Evolutionary conservation across 2,113 vertebrate genomes (phyloP).

Genomic region (Pteronura brasiliensis): DNA sequence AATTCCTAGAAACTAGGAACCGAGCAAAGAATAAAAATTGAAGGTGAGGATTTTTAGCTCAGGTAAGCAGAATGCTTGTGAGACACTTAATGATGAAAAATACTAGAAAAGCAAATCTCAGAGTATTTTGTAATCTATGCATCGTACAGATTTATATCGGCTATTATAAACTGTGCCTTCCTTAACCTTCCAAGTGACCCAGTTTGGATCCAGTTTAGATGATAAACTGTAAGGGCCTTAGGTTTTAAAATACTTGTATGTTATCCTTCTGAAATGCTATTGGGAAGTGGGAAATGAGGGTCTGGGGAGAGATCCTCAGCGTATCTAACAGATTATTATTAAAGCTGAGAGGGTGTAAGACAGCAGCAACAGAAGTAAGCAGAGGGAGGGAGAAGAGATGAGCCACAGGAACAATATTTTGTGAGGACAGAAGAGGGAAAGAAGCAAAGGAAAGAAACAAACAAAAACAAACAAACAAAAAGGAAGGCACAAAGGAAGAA

Average conservation of each 20-base stretch:
- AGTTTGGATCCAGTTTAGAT: background rate
- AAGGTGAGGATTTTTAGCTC: background rate
- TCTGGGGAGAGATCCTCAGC: background rate
- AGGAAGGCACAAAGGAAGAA: background rate
- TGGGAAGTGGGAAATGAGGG: background rate
- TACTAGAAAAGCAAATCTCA: background rate
- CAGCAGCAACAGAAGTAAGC: background rate
- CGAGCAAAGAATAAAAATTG: background rate
- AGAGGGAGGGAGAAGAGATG: background rate
- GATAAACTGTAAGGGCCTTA: background rate
- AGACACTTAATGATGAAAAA: background rate
- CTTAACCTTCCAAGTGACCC: background rate
- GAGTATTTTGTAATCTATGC: background rate
- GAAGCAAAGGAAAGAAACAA: background rate
- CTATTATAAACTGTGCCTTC: background rate
- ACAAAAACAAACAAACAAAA: background rate
- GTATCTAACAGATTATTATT: background rate
- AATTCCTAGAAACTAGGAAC: background rate
- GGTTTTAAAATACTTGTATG: background rate
- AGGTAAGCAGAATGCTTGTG: background rate
- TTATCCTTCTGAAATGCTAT: conserved; percentile 20
- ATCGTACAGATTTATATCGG: background rate
- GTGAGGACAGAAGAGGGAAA: background rate
- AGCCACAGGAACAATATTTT: background rate
- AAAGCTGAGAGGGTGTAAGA: background rate